A percentile compares a stretch with the other conserved stretches of the same genome.
phyloP scores from a whole-genome alignment of 2,888 invertebrate genomes.

The Pollenia angustigena region DNA sequence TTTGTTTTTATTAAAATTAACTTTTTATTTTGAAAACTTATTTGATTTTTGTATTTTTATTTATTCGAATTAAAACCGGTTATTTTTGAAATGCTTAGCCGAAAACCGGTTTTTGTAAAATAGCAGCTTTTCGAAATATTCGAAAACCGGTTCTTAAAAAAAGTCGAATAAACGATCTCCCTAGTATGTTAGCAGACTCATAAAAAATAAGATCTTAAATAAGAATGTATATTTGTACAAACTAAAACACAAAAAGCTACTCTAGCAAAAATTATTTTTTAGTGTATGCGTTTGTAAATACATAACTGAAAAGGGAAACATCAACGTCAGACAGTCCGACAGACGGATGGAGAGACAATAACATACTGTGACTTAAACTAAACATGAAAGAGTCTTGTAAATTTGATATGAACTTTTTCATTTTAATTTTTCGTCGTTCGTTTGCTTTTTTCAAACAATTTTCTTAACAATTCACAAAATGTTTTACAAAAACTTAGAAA shows the following conservation, averaged over 20 bases:
- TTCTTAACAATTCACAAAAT: conserved; percentile 22
- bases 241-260: conserved; percentile 14
- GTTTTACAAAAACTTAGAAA: conserved; percentile 1
- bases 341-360: too few relatives aligned
- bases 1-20: too few relatives aligned
- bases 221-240: conserved; percentile 39
- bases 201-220: conserved; percentile 63
- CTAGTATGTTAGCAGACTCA: too few relatives aligned
- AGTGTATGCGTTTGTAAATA: not conserved
- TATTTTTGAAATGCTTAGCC: too few relatives aligned
- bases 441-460: not conserved
- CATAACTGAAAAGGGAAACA: not conserved
- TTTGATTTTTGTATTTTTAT: too few relatives aligned
- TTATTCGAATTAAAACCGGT: too few relatives aligned
- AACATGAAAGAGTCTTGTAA: conserved; percentile 6
- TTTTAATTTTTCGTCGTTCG: conserved; percentile 13
- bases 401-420: conserved; percentile 15
- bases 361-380: not conserved
- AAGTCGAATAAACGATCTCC: too few relatives aligned
- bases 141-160: too few relatives aligned
- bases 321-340: too few relatives aligned
- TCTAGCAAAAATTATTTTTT: not conserved
- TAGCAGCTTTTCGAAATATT: too few relatives aligned
- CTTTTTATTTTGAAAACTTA: too few relatives aligned
- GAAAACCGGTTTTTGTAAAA: too few relatives aligned